A percentile compares a stretch with the other conserved stretches of the same genome.
phyloP scores from a whole-genome alignment of 2,888 invertebrate genomes.

The Aphidoletes aphidimyza region DNA sequence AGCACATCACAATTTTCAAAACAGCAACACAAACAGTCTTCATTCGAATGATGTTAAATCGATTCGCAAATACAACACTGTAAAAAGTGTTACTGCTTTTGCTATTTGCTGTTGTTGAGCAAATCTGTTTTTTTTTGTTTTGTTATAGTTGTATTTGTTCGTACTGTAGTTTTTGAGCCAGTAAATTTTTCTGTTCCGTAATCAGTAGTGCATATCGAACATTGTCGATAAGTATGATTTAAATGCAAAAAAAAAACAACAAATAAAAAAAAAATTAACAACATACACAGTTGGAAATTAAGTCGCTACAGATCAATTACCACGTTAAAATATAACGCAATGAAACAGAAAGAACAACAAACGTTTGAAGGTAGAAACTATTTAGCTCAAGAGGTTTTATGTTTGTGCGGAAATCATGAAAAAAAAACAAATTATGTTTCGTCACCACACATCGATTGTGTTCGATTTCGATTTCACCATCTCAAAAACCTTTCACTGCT shows the following conservation, averaged over 20 bases:
- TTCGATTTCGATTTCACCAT: neutral
- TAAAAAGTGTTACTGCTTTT: neutral
- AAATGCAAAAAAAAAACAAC: no score
- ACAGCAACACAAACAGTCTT: neutral
- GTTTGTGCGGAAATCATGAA: neutral
- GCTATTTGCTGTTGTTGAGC: neutral
- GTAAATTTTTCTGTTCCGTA: neutral
- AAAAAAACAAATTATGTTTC: neutral
- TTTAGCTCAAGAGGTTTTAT: neutral
- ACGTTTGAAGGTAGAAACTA: neutral
- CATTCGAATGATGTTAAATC: neutral
- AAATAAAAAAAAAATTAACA: no score
- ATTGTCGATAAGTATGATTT: neutral
- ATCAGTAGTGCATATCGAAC: neutral
- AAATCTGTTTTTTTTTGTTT: neutral
- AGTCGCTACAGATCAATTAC: neutral
- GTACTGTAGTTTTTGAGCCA: no score
- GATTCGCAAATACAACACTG: neutral
- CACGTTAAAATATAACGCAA: neutral
- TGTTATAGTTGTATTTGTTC: no score
- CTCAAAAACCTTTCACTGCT: neutral
- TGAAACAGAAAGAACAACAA: constrained; percentile 1
- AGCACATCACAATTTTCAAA: neutral
- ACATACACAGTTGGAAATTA: neutral
- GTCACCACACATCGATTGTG: neutral